A percentile compares a stretch with the other conserved stretches of the same genome.
These are phyloP conservation scores for Catocala fraxini DNA, from an alignment of 2,888 invertebrate genomes.

Conservation along the genomic window DNA sequence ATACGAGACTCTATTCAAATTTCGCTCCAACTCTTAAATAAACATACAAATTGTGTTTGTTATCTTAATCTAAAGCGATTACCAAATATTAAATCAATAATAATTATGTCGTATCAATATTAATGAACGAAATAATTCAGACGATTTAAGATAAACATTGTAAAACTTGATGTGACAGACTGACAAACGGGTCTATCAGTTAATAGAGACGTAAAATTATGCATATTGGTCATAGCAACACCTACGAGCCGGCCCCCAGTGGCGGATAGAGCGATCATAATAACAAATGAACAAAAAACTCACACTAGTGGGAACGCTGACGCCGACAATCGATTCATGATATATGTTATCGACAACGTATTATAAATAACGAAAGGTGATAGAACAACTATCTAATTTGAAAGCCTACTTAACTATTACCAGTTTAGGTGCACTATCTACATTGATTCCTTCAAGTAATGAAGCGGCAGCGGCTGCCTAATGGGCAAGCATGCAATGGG, in stretches of 20 bases:
- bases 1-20: neutral
- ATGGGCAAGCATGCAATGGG: too few species aligned
- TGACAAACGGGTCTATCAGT: slow-evolving; percentile 34
- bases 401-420: neutral
- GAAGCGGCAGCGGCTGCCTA: too few species aligned
- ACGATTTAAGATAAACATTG: slow-evolving; percentile 29
- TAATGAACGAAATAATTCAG: slow-evolving; percentile 29
- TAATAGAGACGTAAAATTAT: slow-evolving; percentile 69
- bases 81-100: slow-evolving; percentile 21
- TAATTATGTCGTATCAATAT: slow-evolving; percentile 33
- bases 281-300: slow-evolving; percentile 46
- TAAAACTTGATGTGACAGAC: slow-evolving; percentile 27
- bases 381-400: neutral
- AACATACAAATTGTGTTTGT: slow-evolving; percentile 22
- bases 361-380: neutral
- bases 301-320: slow-evolving; percentile 3
- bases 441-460: too few species aligned
- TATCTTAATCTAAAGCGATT: slow-evolving; percentile 14
- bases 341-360: slow-evolving; percentile 4
- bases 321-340: slow-evolving; percentile 13
- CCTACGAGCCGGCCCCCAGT: slow-evolving; percentile 53
- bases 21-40: slow-evolving; percentile 2
- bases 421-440: neutral
- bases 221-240: slow-evolving; percentile 58
- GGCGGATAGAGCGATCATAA: slow-evolving; percentile 48